Base-by-base conservation (phyloP, 2,113 vertebrate species). In the Tinamus guttatus region DNA sequence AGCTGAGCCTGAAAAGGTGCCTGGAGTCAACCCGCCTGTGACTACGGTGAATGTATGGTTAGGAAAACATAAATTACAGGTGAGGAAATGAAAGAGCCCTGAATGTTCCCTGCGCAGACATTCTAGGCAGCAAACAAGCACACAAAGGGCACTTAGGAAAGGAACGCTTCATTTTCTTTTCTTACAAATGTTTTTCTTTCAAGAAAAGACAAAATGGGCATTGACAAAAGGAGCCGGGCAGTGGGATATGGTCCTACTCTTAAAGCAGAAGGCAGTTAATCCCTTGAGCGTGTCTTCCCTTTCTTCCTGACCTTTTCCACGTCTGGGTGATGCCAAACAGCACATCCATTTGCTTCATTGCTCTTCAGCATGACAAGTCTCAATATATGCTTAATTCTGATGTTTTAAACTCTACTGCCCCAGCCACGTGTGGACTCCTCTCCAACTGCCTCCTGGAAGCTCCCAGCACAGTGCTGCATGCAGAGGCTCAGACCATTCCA, bases 111-210 rank as follows among this genome's bases (percentile, higher is more conserved):
- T 85, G 71, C 45, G 52, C 6, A 54, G 41, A 67, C 36, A 32
- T 59, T 87, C 59, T 32, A 77, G 85, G 69, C 63, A 63, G 34
- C 56, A 94, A 93, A 95, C 70, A 75, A 81, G 51, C 38, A 56
- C 82, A 58, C 43, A 79, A 14, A 7, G 1, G 47, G 38, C 30
- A 25, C 51, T 94, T 74, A 13, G 4, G 34, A 67, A 64, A 67
- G 36, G 18, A 87, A 89, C 12, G 32, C 73, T 95, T 90, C 24
- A 43, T 78, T 95, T 79, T 62, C 65, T n/a, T 88, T 91, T 81
- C 71, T 69, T 89, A 84, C 73, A 93, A 90, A 90, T 90, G 81
- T 88, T 96, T 92, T 90, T 81, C 56, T 93, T 89, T 84, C 69
- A 73, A 90, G 34, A 60, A 70, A 81, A 73, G 43, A 63, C 81